Conservation (phyloP, 30 jellyfish, hydroid and myxozoan species). For the Hydra vulgaris region DNA sequence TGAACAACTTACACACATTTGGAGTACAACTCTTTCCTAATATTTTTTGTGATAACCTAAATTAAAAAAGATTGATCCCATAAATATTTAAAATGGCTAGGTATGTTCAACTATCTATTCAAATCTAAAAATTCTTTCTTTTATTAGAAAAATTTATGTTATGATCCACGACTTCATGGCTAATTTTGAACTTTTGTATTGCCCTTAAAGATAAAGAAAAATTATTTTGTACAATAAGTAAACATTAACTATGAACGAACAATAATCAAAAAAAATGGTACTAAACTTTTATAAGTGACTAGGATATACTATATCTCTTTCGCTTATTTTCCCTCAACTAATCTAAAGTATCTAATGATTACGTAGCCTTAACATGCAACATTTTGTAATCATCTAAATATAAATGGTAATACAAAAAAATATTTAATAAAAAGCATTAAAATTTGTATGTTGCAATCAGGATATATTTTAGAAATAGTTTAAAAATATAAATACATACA, state of each 20-base stretch:
- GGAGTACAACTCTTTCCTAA: not conserved
- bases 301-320: not conserved
- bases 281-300: not conserved
- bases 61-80: not conserved
- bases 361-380: not conserved
- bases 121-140: not conserved
- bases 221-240: not conserved
- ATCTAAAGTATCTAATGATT: not conserved
- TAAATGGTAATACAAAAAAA: not conserved
- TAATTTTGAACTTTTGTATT: not conserved
- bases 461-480: not conserved
- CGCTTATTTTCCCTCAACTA: not conserved
- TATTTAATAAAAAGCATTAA: too few relatives aligned
- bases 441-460: not conserved
- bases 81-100: not conserved
- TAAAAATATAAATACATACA: not conserved
- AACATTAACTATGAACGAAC: not conserved
- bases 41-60: not conserved
- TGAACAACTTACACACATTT: not conserved
- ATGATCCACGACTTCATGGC: not conserved
- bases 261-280: not conserved
- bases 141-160: not conserved
- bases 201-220: not conserved
- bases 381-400: too few relatives aligned
- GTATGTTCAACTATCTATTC: not conserved